Percentiles rank a stretch among this genome's conserved stretches.
phyloP scores from a whole-genome alignment of 2,888 invertebrate species.

The Druceiella hillmani region DNA sequence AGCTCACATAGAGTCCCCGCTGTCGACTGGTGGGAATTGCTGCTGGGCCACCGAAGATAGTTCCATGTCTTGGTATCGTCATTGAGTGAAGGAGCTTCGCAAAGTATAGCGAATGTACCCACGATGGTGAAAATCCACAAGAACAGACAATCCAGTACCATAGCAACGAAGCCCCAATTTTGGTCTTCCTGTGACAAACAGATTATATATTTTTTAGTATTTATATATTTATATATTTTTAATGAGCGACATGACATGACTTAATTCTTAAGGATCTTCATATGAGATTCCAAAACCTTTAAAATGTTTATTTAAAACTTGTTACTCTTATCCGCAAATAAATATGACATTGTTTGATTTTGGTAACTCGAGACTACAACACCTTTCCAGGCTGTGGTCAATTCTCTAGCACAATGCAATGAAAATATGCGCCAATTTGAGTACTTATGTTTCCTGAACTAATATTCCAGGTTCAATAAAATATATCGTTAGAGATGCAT shows the following conservation, averaged over 20 bases:
- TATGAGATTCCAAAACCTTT: conserved; percentile 13
- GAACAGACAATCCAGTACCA: conserved; percentile 88
- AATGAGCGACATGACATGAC: too few relatives aligned
- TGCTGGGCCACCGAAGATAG: conserved; percentile 81
- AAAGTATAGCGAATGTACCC: conserved; percentile 82
- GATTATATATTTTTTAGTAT: too few relatives aligned
- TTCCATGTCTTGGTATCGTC: conserved; percentile 88
- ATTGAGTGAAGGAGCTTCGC: conserved; percentile 90
- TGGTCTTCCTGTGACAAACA: conserved; percentile 73
- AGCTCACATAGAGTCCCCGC: conserved; percentile 10
- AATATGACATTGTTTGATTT: too few relatives aligned
- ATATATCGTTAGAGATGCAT: too few relatives aligned
- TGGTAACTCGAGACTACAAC: too few relatives aligned
- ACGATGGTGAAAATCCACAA: conserved; percentile 86
- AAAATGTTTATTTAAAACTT: too few relatives aligned
- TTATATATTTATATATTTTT: conserved; percentile 5
- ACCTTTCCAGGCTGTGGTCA: too few relatives aligned
- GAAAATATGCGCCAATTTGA: too few relatives aligned
- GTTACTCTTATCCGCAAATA: conserved; percentile 13
- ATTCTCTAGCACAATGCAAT: too few relatives aligned
- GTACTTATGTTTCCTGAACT: too few relatives aligned
- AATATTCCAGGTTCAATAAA: too few relatives aligned
- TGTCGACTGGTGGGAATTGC: conserved; percentile 60
- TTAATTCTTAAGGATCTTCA: conserved; percentile 12
- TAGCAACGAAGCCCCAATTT: conserved; percentile 95